Base-by-base conservation (phyloP, 2,113 vertebrate genomes). In the Polyodon spathula region DNA sequence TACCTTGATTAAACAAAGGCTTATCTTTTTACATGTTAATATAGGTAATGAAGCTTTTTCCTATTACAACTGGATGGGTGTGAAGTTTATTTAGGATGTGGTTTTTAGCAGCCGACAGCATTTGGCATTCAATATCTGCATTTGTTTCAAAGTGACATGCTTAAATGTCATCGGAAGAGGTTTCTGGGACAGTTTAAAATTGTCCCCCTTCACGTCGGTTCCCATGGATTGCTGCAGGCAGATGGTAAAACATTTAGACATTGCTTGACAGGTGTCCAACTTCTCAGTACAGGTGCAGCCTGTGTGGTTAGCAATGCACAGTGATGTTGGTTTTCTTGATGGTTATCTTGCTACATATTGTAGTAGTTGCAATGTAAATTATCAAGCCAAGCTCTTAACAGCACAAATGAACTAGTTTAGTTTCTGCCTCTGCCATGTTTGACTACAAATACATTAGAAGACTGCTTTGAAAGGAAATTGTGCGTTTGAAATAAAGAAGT, bases 171-270 rank as follows among this genome's bases (percentile, higher is more conserved):
- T 42, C 7, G 4, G 42, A 42, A 58, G 44, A 58, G 5, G 56
- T 58, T 58, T 58, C 56, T 58, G 56, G 16, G 56, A 41, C 56
- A 58, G 40, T 5, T 17, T 43, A 43, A 9, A 50, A 50, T 12
- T 50, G 12, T 50, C 6, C 48, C 48, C 48, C 48, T 12, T 50
- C 48, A n/a, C 37, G 56, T 57, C 40, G 43, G 15, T 44, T 11
- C 40, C 6, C 5, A 7, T n/a, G 12, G 56, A 14, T 14, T 40
- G 27, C 6, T 3, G 8, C n/a, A 41, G 41, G 56, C 39, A 41
- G 40, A 57, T 10, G 12, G 8, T 50, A 50, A 50, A 50, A n/a
- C 10, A 6, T 12, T 50, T 10, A n/a, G 48, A 50, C 48, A n/a
- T n/a, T 50, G 48, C 15, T n/a, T 50, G 48, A 50, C 48, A 50